Evolutionary conservation across 2,113 vertebrate genomes (phyloP).

Genomic region (Numida meleagris): DNA sequence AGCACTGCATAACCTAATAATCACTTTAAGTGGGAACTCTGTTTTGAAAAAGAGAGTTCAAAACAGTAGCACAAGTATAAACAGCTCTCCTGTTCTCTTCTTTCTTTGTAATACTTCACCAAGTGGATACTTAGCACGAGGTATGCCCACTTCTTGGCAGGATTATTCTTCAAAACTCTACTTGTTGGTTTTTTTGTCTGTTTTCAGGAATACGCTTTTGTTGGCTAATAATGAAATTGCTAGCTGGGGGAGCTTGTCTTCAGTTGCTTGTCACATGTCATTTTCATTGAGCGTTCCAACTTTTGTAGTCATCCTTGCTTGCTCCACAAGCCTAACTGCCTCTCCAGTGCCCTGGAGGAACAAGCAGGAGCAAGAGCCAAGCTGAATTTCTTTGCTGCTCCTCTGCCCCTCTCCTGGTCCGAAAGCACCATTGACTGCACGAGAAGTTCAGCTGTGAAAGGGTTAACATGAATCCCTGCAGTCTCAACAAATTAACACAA

Average conservation of each 20-base stretch:
- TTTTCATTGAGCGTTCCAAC: neutral
- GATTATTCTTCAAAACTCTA: neutral
- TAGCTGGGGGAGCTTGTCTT: neutral
- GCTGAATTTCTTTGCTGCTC: neutral
- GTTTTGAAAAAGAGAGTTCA: neutral
- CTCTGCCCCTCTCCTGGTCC: neutral
- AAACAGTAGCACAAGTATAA: neutral
- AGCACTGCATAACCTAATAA: neutral
- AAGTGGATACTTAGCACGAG: neutral
- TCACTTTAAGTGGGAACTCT: neutral
- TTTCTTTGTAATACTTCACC: neutral
- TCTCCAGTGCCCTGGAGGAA: neutral
- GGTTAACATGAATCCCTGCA: neutral
- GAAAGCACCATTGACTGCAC: accelerated
- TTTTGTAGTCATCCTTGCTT: neutral
- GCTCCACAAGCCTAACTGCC: neutral
- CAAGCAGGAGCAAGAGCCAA: neutral
- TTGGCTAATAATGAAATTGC: neutral
- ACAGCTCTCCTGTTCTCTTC: neutral
- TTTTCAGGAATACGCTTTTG: neutral
- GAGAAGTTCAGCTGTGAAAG: neutral
- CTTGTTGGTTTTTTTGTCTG: neutral
- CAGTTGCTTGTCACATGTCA: neutral
- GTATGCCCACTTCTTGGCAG: neutral
- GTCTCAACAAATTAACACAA: neutral